A percentile compares a stretch with the other conserved stretches of the same genome.
Evolutionary conservation across 2,113 vertebrate genomes (phyloP).

Genomic region (pig (Sus scrofa)): DNA sequence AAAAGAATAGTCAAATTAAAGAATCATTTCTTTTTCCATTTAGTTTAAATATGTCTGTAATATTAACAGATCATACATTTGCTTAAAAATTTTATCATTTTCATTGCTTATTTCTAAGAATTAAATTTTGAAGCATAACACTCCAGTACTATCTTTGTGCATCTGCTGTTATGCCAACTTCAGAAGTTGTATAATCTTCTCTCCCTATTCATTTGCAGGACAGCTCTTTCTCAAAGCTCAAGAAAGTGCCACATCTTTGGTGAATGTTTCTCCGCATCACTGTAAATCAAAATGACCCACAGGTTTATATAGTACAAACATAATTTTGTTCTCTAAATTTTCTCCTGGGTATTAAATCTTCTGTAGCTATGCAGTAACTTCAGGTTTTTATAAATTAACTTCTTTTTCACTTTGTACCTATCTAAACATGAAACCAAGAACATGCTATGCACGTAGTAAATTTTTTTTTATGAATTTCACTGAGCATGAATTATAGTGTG

Average conservation of each 20-base stretch:
- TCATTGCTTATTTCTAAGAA: background rate
- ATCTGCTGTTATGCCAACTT: background rate
- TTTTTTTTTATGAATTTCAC: background rate
- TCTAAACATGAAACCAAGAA: background rate
- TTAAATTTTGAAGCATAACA: slow-evolving; percentile 22
- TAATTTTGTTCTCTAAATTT: slow-evolving; percentile 8
- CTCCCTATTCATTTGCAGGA: background rate
- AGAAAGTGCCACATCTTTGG: background rate
- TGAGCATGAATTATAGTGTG: background rate
- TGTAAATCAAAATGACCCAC: background rate
- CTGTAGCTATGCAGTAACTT: background rate
- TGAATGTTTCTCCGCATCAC: background rate
- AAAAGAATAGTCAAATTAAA: background rate
- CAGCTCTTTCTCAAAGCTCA: background rate
- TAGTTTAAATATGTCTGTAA: background rate
- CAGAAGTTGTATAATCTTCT: background rate
- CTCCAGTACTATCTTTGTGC: background rate
- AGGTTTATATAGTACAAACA: background rate
- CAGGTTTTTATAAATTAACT: background rate
- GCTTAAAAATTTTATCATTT: background rate
- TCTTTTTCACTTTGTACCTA: background rate
- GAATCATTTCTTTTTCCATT: background rate
- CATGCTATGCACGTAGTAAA: background rate
- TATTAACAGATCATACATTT: background rate
- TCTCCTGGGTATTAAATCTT: background rate